Conservation (phyloP, 1,140 invertebrate species). For the Pteromalus puparum region DNA sequence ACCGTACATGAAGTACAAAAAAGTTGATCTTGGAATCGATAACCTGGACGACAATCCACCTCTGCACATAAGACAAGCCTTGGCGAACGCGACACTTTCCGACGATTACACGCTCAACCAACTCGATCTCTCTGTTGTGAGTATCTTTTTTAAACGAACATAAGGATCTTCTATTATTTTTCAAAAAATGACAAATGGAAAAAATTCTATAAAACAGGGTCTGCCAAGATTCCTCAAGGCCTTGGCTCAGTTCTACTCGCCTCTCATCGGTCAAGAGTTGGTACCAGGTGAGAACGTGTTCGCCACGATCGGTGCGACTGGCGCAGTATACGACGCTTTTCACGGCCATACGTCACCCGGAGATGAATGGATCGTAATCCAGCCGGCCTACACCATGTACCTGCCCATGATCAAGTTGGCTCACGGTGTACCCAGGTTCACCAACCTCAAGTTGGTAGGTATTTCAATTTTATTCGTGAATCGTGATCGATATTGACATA, state of each 20-base stretch:
- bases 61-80: background rate
- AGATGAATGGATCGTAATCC: constrained; percentile 97
- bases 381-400: constrained; percentile 99
- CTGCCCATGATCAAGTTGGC: constrained; percentile 93
- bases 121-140: background rate
- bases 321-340: constrained; percentile 89
- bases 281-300: constrained; percentile 81
- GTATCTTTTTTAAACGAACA: background rate
- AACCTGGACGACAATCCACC: background rate
- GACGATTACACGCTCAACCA: background rate
- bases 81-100: background rate
- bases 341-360: constrained; percentile 89
- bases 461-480: too few species aligned
- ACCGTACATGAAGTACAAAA: background rate
- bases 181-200: background rate
- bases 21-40: background rate
- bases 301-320: constrained; percentile 94
- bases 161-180: background rate
- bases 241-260: too few species aligned
- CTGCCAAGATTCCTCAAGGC: background rate
- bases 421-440: constrained; percentile 90
- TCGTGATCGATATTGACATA: too few species aligned
- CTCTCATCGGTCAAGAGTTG: too few species aligned
- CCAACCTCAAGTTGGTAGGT: constrained; percentile 82
- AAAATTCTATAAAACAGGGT: background rate